Conservation (phyloP, 2,888 invertebrate genomes). For the Arge pagana region DNA sequence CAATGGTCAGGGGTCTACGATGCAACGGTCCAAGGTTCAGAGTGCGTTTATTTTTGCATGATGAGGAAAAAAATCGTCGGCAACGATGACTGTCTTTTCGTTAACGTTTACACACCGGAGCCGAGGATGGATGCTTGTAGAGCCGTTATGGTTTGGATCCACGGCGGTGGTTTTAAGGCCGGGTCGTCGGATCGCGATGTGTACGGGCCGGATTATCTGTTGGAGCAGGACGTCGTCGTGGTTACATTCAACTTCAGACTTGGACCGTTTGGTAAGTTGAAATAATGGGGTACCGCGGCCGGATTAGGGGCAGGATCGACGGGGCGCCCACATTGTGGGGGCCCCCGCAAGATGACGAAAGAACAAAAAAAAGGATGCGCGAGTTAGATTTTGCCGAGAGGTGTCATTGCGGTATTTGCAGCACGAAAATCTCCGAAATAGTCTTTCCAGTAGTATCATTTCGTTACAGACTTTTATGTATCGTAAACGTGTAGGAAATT, state of each 20-base stretch:
- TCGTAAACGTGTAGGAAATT: no score
- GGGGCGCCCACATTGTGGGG: no score
- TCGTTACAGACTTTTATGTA: no score
- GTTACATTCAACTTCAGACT: slow-evolving; percentile 46
- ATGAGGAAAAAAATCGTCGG: slow-evolving; percentile 40
- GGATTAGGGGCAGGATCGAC: no score
- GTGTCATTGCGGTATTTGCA: no score
- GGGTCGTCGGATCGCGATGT: slow-evolving; percentile 32
- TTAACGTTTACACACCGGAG: slow-evolving; percentile 38
- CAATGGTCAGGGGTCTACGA: slow-evolving; percentile 48
- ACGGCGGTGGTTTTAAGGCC: slow-evolving; percentile 36
- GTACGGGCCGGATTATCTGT: slow-evolving; percentile 45
- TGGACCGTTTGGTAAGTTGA: slow-evolving; percentile 14
- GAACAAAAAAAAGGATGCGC: no score
- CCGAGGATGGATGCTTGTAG: slow-evolving; percentile 41
- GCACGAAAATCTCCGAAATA: no score
- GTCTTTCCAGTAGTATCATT: no score
- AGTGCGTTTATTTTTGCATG: slow-evolving; percentile 47
- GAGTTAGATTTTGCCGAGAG: no score
- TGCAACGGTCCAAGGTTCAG: slow-evolving; percentile 41
- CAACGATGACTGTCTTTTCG: slow-evolving; percentile 46
- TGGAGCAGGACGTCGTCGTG: slow-evolving; percentile 49
- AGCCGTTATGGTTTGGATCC: slow-evolving; percentile 48
- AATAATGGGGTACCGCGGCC: no score
- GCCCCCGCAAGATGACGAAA: no score